phyloP scores from a whole-genome alignment of 2,113 vertebrate genomes.

The Andinoacara biseriatus region DNA sequence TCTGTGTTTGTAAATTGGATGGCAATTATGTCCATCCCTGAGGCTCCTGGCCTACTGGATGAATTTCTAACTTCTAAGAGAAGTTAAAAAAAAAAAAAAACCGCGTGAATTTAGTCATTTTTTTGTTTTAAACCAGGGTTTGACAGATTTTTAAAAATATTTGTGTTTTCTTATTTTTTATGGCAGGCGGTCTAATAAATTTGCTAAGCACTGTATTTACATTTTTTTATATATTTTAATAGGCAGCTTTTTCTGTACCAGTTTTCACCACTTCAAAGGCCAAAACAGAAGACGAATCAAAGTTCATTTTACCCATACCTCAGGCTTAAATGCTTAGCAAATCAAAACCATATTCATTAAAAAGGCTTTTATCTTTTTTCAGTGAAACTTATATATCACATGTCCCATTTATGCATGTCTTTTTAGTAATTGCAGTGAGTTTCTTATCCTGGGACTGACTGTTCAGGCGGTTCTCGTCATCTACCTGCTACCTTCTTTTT shows the following conservation, averaged over 20 bases:
- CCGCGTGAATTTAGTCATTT: not conserved
- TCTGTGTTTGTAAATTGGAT: no score
- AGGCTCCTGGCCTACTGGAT: no score
- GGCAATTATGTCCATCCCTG: no score
- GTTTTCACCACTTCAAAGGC: not conserved
- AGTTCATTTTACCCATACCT: slow-evolving; percentile 2
- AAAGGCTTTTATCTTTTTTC: not conserved
- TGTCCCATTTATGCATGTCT: slow-evolving; percentile 3
- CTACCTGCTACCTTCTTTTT: not conserved
- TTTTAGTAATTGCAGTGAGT: not conserved
- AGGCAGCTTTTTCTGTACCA: not conserved
- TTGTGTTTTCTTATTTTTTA: rapidly evolving
- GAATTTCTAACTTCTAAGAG: no score
- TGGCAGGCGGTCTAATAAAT: not conserved
- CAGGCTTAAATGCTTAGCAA: not conserved
- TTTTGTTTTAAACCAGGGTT: not conserved
- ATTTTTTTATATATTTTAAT: not conserved
- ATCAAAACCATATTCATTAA: not conserved
- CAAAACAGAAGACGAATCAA: not conserved
- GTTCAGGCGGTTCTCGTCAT: not conserved
- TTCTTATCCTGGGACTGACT: not conserved
- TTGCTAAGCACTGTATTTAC: not conserved
- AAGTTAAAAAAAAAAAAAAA: no score
- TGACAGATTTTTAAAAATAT: not conserved
- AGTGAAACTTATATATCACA: not conserved